Conservation (phyloP, 2,797 vertebrate genomes). For the Poeciliopsis turneri region DNA sequence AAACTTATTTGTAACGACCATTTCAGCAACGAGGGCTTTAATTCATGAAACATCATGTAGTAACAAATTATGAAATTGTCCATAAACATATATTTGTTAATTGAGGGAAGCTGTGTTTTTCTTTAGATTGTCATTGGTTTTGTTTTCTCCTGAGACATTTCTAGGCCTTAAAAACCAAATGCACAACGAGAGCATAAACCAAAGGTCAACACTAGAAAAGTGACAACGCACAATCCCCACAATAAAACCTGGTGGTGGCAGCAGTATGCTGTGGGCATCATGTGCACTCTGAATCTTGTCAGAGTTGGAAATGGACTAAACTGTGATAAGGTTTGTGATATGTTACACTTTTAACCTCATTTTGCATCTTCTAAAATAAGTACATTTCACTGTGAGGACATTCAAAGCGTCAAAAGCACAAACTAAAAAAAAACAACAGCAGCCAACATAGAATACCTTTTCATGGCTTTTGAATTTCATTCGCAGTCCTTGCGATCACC, state of each 20-base stretch:
- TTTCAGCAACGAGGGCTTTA: too few relatives aligned
- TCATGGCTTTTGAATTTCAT: background rate
- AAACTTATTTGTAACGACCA: too few relatives aligned
- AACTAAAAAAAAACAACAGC: background rate
- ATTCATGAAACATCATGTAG: too few relatives aligned
- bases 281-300: background rate
- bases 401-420: background rate
- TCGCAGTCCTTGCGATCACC: background rate
- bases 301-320: background rate
- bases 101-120: background rate
- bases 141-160: background rate
- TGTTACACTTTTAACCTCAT: background rate
- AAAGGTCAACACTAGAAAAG: background rate
- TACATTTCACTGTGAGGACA: background rate
- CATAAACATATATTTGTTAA: background rate
- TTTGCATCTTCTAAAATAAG: background rate
- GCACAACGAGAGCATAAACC: background rate
- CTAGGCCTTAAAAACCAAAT: background rate
- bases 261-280: background rate
- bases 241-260: background rate
- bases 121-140: background rate
- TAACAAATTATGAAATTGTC: too few relatives aligned
- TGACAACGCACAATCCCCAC: background rate
- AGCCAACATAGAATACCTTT: background rate
- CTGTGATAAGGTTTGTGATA: background rate